Conservation (phyloP, 2,113 vertebrate species). For the Zapornia atra region DNA sequence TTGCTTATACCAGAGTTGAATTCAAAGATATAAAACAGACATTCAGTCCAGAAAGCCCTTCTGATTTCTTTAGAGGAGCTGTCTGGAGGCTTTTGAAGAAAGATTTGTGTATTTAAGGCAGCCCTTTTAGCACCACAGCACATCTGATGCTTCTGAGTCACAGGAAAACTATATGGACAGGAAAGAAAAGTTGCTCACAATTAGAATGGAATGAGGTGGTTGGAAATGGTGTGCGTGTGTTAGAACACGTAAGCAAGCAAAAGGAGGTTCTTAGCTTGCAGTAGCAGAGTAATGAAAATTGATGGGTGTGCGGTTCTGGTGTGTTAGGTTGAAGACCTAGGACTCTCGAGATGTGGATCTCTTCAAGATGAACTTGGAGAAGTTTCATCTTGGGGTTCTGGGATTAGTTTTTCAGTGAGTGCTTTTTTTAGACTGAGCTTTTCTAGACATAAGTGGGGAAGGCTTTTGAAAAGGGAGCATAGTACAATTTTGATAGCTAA, state of each 20-base stretch:
- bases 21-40: neutral
- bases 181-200: neutral
- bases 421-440: neutral
- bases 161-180: neutral
- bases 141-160: neutral
- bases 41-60: neutral
- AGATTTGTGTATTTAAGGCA: neutral
- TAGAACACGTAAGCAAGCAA: rapidly evolving
- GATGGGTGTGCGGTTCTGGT: neutral
- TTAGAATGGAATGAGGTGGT: neutral
- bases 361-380: neutral
- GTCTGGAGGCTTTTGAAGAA: neutral
- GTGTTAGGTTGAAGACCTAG: neutral
- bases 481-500: neutral
- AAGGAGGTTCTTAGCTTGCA: neutral
- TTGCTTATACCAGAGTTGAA: neutral
- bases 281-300: neutral
- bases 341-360: neutral
- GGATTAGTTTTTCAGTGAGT: neutral
- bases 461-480: neutral
- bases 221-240: neutral
- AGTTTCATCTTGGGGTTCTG: neutral
- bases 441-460: neutral
- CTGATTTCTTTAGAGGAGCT: neutral
- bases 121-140: neutral